Evolutionary conservation across 2,888 invertebrate genomes (phyloP), one percentile per base, ranked within the genome.

Genomic region (Abrostola tripartita): DNA sequence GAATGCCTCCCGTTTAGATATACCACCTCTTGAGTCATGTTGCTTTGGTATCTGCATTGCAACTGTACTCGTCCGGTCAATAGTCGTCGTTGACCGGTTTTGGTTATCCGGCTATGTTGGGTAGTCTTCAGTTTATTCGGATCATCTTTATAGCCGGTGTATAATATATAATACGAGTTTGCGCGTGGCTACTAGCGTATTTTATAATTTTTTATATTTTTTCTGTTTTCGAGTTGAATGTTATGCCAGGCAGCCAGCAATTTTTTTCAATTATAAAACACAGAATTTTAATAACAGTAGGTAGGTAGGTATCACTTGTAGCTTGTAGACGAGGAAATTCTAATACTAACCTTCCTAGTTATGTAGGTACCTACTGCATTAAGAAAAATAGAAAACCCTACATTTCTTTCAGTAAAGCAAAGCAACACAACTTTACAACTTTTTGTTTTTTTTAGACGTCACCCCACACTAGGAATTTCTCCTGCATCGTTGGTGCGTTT

Each of bases 31-130:
- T 74, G 65, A 79, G 79, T 92, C 85, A 90, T 93, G 93, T 69
- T 87, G 90, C 90, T 89, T 92, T 93, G 90, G 93, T 93, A 89
- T 81, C 78, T 77, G 88, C 90, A 91, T 92, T 94, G 93, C 93
- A 92, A 89, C 89, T 88, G 84, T 83, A 82, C 86, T 86, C 80
- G 82, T 86, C 85, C 87, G 87, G 83, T 87, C 85, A 87, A 87
- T 87, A 85, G 77, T 81, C 72, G 78, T 71, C 70, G 83, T 67
- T 78, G 81, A 84, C 83, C 84, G 81, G 85, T 81, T 78, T 73
- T 37, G 58, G 42, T 70, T 63, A 67, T 42, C 58, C 82, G 72
- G 60, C 80, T 70, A 55, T 72, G 60, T 82, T 71, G 5, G 55
- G 59, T 66, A 63, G 59, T n/a, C 38, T 14, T 49, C 12, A 42